Evolutionary conservation across 2,113 vertebrate genomes (phyloP).

Genomic region (Cyanocitta stelleri): DNA sequence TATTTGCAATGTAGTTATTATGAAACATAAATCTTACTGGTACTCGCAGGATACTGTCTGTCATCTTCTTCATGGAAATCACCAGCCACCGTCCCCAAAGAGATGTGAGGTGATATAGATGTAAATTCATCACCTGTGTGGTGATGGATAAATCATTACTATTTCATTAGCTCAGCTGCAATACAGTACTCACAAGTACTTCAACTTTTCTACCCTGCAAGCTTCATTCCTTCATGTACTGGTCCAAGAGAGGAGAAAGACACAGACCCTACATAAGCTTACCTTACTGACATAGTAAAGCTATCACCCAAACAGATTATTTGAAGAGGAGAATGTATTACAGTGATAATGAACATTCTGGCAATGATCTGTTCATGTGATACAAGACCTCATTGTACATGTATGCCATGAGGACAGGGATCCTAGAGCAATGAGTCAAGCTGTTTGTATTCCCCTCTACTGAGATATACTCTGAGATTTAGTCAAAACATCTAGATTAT

Average conservation of each 20-base stretch:
- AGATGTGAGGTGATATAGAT: neutral
- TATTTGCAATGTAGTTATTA: neutral
- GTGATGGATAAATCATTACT: neutral
- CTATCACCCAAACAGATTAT: neutral
- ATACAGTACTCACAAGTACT: neutral
- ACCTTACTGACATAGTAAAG: neutral
- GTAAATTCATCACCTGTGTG: neutral
- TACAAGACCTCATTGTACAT: neutral
- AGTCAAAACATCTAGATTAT: neutral
- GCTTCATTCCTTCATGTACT: neutral
- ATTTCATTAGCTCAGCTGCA: neutral
- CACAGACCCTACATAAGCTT: neutral
- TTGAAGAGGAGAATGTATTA: neutral
- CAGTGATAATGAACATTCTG: neutral
- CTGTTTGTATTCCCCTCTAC: neutral
- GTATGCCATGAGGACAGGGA: neutral
- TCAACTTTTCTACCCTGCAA: neutral
- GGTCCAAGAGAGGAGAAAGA: neutral
- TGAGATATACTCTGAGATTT: neutral
- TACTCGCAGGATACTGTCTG: neutral
- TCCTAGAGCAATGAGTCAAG: neutral
- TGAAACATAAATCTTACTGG: constrained; percentile 45
- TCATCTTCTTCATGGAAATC: neutral
- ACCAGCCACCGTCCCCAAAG: neutral
- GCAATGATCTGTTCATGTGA: neutral